These are phyloP conservation scores for Lophotriccus pileatus DNA, from an alignment of 2,797 vertebrate species.

Conservation along the genomic window DNA sequence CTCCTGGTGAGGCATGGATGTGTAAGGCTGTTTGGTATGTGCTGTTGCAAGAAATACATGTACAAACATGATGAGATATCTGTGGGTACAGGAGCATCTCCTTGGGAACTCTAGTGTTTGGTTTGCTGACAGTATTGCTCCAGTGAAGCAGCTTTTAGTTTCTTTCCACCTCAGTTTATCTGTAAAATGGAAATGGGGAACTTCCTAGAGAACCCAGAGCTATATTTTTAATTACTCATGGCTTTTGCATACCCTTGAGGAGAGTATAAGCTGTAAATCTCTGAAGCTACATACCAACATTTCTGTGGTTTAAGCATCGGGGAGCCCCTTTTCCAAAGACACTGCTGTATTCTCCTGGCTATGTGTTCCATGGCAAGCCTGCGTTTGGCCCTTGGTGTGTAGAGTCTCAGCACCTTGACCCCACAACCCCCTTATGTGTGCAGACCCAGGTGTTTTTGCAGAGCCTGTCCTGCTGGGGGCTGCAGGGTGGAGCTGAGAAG, in stretches of 20 bases:
- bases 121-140: background rate
- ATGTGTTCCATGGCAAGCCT: background rate
- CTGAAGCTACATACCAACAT: background rate
- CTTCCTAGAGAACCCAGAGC: background rate
- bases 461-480: background rate
- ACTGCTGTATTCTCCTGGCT: background rate
- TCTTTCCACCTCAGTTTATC: background rate
- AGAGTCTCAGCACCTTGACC: background rate
- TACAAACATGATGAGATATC: background rate
- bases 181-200: background rate
- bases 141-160: background rate
- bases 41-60: background rate
- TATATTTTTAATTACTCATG: background rate
- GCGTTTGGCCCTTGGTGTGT: background rate
- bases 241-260: background rate
- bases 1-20: background rate
- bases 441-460: background rate
- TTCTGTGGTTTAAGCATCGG: background rate
- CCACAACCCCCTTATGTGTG: background rate
- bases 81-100: background rate
- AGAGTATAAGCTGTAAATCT: background rate
- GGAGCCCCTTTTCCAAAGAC: background rate
- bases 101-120: background rate
- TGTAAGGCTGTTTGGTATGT: background rate
- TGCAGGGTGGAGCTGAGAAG: background rate